phyloP scores from a whole-genome alignment of 2,888 invertebrate species.

The Argyresthia goedartella region DNA sequence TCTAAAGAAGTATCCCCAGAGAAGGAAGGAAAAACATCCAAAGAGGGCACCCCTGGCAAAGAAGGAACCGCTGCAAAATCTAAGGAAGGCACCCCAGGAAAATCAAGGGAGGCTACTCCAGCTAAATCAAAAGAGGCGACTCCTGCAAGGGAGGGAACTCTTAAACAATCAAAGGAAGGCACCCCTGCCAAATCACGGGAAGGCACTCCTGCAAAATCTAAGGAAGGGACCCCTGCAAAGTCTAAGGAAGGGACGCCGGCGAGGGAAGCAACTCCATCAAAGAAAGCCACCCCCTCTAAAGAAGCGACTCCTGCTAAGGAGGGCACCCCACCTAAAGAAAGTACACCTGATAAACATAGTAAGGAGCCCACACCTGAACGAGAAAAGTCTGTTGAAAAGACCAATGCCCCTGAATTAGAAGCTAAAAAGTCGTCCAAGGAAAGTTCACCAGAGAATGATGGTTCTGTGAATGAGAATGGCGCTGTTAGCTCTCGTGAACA shows the following conservation, averaged over 20 bases:
- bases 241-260: conserved; percentile 10
- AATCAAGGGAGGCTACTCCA: conserved; percentile 11
- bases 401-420: conserved; percentile 19
- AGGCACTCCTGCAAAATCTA: conserved; percentile 15
- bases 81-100: background rate
- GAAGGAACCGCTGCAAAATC: conserved; percentile 22
- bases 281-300: conserved; percentile 23
- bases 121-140: conserved; percentile 12
- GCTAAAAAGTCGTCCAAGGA: conserved; percentile 37
- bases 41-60: conserved; percentile 23
- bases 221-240: conserved; percentile 9
- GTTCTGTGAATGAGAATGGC: conserved; percentile 49
- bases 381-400: conserved; percentile 19
- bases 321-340: conserved; percentile 23
- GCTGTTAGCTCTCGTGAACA: conserved; percentile 52
- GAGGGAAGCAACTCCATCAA: conserved; percentile 16
- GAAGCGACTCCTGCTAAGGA: conserved; percentile 26
- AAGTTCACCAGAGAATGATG: conserved; percentile 36
- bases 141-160: conserved; percentile 7
- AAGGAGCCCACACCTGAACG: conserved; percentile 9
- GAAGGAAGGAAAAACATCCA: conserved; percentile 23
- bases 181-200: conserved; percentile 13
- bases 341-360: conserved; percentile 12
- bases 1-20: conserved; percentile 16
- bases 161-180: conserved; percentile 5